Evolutionary conservation across 2,888 invertebrate genomes (phyloP), one percentile per base, ranked within the genome.

Genomic region (Heliconius ismenius): DNA sequence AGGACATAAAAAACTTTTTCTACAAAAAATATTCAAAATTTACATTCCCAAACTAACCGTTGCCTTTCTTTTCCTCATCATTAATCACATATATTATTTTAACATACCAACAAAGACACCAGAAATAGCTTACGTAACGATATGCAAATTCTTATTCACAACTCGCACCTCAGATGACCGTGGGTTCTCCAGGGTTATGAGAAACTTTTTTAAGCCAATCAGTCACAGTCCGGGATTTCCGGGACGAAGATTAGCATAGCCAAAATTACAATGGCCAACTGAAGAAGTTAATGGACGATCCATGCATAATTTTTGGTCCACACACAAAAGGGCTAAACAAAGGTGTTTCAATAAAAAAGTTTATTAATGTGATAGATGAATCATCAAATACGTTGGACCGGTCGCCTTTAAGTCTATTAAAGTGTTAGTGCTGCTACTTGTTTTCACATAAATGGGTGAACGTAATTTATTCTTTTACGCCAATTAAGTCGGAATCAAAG

Each of bases 261-360:
- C 90, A 88, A 90, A 89, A 90, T 91, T 85, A 93, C 93, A 93
- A 93, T 89, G 86, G 86, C 81, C 78, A 83, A 83, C 87, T 87
- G 86, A 88, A 90, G 89, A 87, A 91, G 88, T 91, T 92, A 92
- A 92, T 92, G 90, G 88, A 87, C 87, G 84, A 84, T 83, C 88
- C 88, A 85, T 89, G 90, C 86, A 91, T 91, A 92, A 92, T 91
- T 90, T 88, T 83, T 83, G 83, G 81, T 82, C 79, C 78, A 78
- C 79, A 79, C 84, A 90, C 90, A 90, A 92, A 88, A 88, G 92
- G 91, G 89, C 90, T 91, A 93, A 89, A 93, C 92, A 93, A 93
- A 89, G 87, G 86, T 86, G 84, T 82, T 83, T 79, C 84, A 81
- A 86, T 87, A 90, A 90, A 91, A 91, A 92, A 87, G 84, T 86